phyloP scores from a whole-genome alignment of 2,113 vertebrate genomes.

The Clarias magur region DNA sequence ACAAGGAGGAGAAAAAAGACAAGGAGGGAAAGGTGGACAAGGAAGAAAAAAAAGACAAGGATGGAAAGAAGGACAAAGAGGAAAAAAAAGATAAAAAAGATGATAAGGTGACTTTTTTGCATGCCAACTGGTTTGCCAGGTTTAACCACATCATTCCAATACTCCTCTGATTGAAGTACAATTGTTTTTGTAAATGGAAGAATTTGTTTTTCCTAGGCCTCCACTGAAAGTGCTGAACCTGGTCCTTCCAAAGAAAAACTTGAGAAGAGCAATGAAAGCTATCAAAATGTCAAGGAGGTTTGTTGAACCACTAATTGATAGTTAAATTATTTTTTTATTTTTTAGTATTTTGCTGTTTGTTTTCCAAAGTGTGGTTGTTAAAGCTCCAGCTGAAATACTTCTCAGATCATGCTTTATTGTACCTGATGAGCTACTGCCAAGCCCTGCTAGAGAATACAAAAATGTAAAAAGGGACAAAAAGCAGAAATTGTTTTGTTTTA shows the following conservation, averaged over 20 bases:
- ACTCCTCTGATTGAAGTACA: background rate
- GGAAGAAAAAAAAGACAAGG: background rate
- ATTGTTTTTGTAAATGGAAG: background rate
- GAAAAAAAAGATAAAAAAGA: constrained; percentile 8
- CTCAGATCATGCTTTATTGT: too few relatives aligned
- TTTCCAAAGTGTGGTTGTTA: too few relatives aligned
- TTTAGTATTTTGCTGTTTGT: too few relatives aligned
- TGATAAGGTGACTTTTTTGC: background rate
- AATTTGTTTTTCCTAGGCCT: background rate
- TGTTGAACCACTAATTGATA: constrained; percentile 27
- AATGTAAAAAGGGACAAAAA: too few relatives aligned
- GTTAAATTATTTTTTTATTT: background rate
- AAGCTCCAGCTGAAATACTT: too few relatives aligned
- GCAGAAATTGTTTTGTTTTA: too few relatives aligned
- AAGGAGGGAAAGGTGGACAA: background rate
- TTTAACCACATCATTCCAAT: background rate
- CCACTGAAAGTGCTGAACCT: constrained; percentile 1
- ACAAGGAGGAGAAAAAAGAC: background rate
- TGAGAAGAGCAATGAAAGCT: constrained; percentile 92
- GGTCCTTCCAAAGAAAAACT: constrained; percentile 38
- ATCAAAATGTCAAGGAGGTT: constrained; percentile 92
- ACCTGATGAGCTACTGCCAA: too few relatives aligned
- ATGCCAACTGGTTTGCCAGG: background rate
- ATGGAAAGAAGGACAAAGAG: background rate
- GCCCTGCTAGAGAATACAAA: too few relatives aligned